Evolutionary conservation across 2,888 invertebrate genomes (phyloP), one percentile per base, ranked within the genome.

Genomic region (Drosophila yooni): DNA sequence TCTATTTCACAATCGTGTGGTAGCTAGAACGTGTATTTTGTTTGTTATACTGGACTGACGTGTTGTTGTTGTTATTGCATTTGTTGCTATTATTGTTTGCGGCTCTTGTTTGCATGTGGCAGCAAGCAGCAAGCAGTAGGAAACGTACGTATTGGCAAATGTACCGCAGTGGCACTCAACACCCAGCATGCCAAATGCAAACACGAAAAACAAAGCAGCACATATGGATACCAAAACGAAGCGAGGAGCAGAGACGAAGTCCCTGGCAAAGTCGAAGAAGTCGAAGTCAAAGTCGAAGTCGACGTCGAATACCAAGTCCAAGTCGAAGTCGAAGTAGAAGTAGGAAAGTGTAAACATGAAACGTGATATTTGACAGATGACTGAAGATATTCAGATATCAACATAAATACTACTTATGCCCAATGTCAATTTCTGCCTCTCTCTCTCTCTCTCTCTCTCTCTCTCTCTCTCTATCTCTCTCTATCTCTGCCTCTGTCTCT

Each of bases 341-440:
- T 70, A 76, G 69, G 74, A 76, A 75, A 81, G 80, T 86, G 89
- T 87, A 82, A 86, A 89, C 89, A 89, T 75, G 89, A 80, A 89
- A 89, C 88, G 88, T 86, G 89, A 89, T 88, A 89, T 88, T 89
- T 86, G 89, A 86, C 86, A 88, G 86, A 89, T 89, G 89, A 88
- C 81, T 87, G 79, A 77, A 81, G 89, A 82, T 86, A 86, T 89
- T 86, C 89, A 79, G 85, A 87, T 82, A 89, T 82, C 76, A 87
- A 89, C 89, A 89, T 87, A 86, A 89, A 89, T 84, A 89, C 73
- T 82, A 82, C 85, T 87, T 88, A 79, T 77, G 84, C 79, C 74
- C 70, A 66, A 65, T 74, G 70, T 74, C 61, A 56, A 33, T 52
- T 31, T 18, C 57, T 71, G 46, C 51, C 53, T 64, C n/a, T 34